A percentile compares a stretch with the other conserved stretches of the same genome.
These are phyloP conservation scores for Anguilla rostrata DNA, from an alignment of 2,113 vertebrate genomes.

Conservation along the genomic window DNA sequence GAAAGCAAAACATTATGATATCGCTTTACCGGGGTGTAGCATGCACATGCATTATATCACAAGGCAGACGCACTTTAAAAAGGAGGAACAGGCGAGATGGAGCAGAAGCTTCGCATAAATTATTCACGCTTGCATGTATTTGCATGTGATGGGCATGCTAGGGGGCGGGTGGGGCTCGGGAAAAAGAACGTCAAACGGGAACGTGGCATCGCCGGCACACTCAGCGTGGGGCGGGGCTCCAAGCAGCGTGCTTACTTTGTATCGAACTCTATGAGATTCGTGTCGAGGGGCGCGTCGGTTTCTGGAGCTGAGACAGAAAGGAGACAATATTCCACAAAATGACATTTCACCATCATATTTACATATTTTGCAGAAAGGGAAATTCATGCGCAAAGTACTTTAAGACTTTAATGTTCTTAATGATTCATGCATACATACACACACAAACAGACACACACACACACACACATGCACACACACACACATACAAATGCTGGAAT, in stretches of 20 bases:
- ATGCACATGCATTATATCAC: neutral
- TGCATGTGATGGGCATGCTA: neutral
- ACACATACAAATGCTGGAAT: no score
- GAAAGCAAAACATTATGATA: neutral
- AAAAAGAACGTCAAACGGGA: constrained; percentile 13
- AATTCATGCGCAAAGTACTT: no score
- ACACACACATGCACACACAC: no score
- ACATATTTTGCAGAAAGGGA: no score
- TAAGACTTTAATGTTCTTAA: no score
- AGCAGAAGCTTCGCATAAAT: neutral
- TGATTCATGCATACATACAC: no score
- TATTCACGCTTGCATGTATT: neutral
- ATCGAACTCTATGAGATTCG: constrained; percentile 94
- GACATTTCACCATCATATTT: no score
- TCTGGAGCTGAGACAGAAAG: constrained; percentile 77
- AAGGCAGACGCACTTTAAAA: neutral
- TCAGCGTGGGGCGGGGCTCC: neutral
- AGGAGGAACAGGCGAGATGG: neutral
- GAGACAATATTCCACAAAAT: neutral
- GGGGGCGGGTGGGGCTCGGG: neutral
- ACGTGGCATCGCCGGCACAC: constrained; percentile 21
- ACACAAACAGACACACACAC: no score
- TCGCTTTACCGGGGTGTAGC: neutral
- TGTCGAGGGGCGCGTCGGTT: constrained; percentile 83
- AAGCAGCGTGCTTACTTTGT: constrained; percentile 80